These are phyloP conservation scores for Calameuta idolon DNA, from an alignment of 2,888 invertebrate genomes.

Conservation along the genomic window DNA sequence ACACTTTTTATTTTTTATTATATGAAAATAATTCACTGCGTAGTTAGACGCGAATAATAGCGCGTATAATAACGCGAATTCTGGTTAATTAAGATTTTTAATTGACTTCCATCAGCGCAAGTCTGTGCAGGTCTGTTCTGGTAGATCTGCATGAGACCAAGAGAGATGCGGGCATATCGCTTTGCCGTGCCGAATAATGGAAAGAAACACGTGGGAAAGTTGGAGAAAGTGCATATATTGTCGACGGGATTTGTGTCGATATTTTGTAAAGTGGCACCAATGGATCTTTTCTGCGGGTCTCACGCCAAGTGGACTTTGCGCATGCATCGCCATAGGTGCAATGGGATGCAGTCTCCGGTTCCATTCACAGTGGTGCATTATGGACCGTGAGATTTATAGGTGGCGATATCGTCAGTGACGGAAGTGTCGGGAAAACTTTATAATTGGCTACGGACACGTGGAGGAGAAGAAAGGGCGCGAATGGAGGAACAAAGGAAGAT, in stretches of 20 bases:
- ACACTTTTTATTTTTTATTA: too few relatives aligned
- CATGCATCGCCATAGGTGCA: not conserved
- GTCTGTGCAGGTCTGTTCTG: not conserved
- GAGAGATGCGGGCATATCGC: not conserved
- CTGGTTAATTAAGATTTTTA: not conserved
- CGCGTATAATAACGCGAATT: too few relatives aligned
- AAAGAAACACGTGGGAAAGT: not conserved
- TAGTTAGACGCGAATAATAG: too few relatives aligned
- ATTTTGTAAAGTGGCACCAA: not conserved
- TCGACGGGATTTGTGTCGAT: not conserved
- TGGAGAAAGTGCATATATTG: not conserved
- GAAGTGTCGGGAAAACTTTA: not conserved
- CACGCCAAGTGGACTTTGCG: not conserved
- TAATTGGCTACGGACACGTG: not conserved
- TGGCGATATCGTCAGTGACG: not conserved
- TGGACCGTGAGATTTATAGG: not conserved
- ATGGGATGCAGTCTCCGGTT: not conserved
- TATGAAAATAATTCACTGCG: too few relatives aligned
- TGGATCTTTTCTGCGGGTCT: not conserved
- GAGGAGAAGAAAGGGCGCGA: not conserved
- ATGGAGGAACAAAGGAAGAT: not conserved
- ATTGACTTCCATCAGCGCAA: not conserved
- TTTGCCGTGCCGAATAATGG: not conserved
- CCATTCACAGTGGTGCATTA: not conserved
- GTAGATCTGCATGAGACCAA: not conserved